These are phyloP conservation scores for Vombatus ursinus DNA, from an alignment of 2,113 vertebrate species.

Conservation along the genomic window DNA sequence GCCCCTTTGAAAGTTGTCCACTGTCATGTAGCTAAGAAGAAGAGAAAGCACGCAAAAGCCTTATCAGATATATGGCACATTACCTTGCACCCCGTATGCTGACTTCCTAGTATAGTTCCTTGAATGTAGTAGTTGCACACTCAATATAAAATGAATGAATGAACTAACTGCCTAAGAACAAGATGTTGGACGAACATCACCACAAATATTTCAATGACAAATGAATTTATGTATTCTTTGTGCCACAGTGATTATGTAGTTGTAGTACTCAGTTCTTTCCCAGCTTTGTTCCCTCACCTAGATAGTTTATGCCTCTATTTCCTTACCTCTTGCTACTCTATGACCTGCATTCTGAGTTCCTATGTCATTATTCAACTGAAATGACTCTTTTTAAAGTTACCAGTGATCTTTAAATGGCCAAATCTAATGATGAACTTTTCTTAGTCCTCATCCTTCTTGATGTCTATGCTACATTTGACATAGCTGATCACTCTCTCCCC, in stretches of 20 bases:
- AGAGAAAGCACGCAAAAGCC: constrained; percentile 7
- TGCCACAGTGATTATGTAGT: background rate
- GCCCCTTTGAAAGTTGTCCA: constrained; percentile 97
- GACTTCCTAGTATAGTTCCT: too few relatives aligned
- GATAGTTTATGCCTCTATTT: background rate
- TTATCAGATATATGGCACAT: background rate
- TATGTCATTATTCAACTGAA: background rate
- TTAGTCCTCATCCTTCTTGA: background rate
- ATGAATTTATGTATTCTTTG: background rate
- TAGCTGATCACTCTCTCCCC: background rate
- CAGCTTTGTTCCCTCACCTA: background rate
- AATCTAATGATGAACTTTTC: background rate
- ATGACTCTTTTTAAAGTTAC: background rate
- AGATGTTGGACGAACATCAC: background rate
- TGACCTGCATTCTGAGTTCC: background rate
- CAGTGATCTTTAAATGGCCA: background rate
- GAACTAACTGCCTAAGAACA: background rate
- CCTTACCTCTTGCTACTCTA: background rate
- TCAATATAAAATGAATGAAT: background rate
- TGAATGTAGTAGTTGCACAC: background rate
- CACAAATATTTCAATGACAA: background rate
- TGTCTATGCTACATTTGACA: background rate
- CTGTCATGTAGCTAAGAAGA: constrained; percentile 92
- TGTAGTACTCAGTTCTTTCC: background rate
- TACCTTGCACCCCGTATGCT: background rate